A percentile compares a stretch with the other conserved stretches of the same genome.
Conservation (phyloP, 1,140 invertebrate species). For the Sinella curviseta region DNA sequence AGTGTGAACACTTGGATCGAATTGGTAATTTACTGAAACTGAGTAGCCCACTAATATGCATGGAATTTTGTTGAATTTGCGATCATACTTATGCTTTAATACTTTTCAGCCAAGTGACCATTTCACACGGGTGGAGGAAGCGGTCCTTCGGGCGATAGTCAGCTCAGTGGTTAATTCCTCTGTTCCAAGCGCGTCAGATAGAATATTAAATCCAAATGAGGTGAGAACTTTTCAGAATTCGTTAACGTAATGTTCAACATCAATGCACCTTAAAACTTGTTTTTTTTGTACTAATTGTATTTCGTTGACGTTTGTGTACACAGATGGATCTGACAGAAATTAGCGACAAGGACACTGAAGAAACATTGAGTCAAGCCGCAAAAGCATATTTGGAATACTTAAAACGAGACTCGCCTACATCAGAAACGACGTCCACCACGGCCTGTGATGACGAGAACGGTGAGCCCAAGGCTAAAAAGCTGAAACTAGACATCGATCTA, state of each 20-base stretch:
- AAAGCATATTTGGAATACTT: conserved; percentile 14
- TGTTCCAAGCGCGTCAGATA: conserved; percentile 27
- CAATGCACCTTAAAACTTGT: background rate
- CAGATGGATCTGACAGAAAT: conserved; percentile 41
- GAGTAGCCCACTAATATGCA: background rate
- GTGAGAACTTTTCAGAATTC: conserved; percentile 33
- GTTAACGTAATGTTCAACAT: background rate
- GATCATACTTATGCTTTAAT: too few relatives aligned
- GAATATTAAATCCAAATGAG: conserved; percentile 50
- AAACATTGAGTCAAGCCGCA: conserved; percentile 29
- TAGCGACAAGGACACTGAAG: conserved; percentile 34
- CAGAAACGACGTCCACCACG: background rate
- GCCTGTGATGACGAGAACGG: background rate
- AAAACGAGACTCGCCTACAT: background rate
- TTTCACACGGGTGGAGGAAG: conserved; percentile 50
- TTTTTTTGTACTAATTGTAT: background rate
- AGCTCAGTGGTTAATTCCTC: conserved; percentile 33
- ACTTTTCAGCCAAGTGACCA: conserved; percentile 46
- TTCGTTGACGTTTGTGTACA: background rate
- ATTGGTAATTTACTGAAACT: conserved; percentile 60
- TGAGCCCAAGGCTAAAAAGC: background rate
- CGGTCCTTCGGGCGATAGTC: conserved; percentile 48
- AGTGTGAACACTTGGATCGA: conserved; percentile 88
- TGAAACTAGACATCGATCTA: background rate
- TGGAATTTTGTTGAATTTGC: background rate